phyloP scores from a whole-genome alignment of 1,140 invertebrate genomes.

The Drosophila nasuta region DNA sequence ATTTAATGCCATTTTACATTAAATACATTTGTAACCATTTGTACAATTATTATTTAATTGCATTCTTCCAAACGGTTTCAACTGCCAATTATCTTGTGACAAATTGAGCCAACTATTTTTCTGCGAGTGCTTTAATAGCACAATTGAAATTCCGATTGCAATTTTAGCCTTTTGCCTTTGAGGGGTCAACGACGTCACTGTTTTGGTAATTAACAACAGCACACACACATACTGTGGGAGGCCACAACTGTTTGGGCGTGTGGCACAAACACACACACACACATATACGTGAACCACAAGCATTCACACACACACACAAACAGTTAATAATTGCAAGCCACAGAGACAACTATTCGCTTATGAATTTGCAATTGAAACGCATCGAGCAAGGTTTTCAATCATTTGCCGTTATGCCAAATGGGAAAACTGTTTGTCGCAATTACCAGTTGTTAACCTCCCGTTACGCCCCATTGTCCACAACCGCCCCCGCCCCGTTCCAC shows the following conservation, averaged over 20 bases:
- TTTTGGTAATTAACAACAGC: conserved; percentile 62
- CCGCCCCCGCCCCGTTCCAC: too few relatives aligned
- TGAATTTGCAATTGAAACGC: conserved; percentile 67
- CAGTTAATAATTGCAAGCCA: conserved; percentile 52
- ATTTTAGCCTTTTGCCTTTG: conserved; percentile 29
- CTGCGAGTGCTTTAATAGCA: conserved; percentile 26
- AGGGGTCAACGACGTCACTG: conserved; percentile 60
- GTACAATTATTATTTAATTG: neutral
- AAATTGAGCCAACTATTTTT: conserved; percentile 18
- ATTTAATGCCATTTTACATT: too few relatives aligned
- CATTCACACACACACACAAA: conserved; percentile 11
- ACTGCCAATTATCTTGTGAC: neutral
- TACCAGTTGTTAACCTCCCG: conserved; percentile 62
- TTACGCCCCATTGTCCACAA: conserved; percentile 20
- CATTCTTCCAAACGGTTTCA: neutral
- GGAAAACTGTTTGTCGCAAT: conserved; percentile 65
- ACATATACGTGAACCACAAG: conserved; percentile 1
- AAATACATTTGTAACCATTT: too few relatives aligned
- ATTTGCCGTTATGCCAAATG: conserved; percentile 67
- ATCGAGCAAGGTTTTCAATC: conserved; percentile 39
- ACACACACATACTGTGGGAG: conserved; percentile 39
- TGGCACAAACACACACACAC: conserved; percentile 8
- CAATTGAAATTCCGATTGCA: conserved; percentile 44
- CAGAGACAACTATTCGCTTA: conserved; percentile 43
- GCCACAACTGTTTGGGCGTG: conserved; percentile 38